Conservation (phyloP, 2,888 invertebrate species). For the Cryptus armator region DNA sequence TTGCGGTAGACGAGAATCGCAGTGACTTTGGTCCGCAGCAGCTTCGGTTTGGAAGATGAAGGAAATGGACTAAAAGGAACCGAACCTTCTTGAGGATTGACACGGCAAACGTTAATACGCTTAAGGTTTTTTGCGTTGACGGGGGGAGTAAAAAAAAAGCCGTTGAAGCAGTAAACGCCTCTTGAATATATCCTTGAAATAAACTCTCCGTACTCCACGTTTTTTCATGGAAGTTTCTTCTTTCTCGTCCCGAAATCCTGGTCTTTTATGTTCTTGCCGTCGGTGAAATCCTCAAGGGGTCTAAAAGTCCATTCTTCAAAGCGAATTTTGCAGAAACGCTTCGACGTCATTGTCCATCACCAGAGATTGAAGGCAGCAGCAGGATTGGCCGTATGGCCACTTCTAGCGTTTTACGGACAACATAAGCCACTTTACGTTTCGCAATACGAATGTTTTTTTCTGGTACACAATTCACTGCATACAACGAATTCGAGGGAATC, state of each 20-base stretch:
- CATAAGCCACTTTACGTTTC: not conserved
- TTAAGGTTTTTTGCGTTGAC: slow-evolving; percentile 51
- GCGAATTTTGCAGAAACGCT: not conserved
- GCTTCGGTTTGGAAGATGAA: not conserved
- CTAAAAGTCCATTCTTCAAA: slow-evolving; percentile 8
- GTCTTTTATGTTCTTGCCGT: slow-evolving; percentile 28
- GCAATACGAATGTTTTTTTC: not conserved
- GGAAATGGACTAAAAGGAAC: slow-evolving; percentile 41
- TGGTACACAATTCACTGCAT: not conserved
- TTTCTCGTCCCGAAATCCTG: not conserved
- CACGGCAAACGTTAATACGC: slow-evolving; percentile 62
- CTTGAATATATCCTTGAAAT: slow-evolving; percentile 54
- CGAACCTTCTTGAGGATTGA: not conserved
- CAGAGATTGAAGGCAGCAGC: not conserved
- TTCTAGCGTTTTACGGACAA: not conserved
- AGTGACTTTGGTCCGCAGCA: slow-evolving; percentile 26
- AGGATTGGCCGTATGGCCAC: slow-evolving; percentile 7
- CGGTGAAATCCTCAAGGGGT: slow-evolving; percentile 52
- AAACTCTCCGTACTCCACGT: slow-evolving; percentile 32
- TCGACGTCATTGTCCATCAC: not conserved
- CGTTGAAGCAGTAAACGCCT: slow-evolving; percentile 13
- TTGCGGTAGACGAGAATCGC: slow-evolving; percentile 30
- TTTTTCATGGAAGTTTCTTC: slow-evolving; percentile 20
- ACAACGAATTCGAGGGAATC: too few relatives aligned
- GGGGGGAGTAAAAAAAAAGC: not conserved